Evolutionary conservation across 1,140 invertebrate species (phyloP).

Genomic region (Zaprionus camerounensis): DNA sequence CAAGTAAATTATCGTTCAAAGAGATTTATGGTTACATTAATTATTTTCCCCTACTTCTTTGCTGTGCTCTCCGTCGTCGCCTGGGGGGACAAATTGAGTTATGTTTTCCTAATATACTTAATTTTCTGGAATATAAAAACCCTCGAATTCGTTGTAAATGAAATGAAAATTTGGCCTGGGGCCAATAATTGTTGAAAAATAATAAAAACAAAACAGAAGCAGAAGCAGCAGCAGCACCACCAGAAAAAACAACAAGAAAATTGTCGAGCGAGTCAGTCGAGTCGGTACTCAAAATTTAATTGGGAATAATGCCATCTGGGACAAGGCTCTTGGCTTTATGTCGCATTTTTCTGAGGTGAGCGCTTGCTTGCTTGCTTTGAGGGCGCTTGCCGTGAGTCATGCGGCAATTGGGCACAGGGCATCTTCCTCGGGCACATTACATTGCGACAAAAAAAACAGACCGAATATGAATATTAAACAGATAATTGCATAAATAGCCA

Average conservation of each 20-base stretch:
- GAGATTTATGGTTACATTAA: conserved; percentile 28
- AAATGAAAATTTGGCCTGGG: conserved; percentile 27
- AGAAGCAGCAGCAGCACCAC: background rate
- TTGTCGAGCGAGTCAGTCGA: conserved; percentile 3
- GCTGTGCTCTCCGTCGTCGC: background rate
- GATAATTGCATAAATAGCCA: conserved; percentile 7
- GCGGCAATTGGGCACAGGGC: conserved; percentile 9
- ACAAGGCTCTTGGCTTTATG: conserved; percentile 37
- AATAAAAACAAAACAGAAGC: conserved; percentile 17
- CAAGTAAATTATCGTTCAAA: conserved; percentile 26
- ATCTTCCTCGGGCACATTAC: background rate
- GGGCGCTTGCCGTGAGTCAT: conserved; percentile 29
- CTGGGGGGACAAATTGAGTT: conserved; percentile 26
- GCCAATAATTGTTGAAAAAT: conserved; percentile 49
- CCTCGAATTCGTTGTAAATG: conserved; percentile 17
- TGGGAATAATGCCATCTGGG: conserved; percentile 46
- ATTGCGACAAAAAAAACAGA: background rate
- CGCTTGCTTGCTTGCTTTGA: background rate
- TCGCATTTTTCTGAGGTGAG: conserved; percentile 10
- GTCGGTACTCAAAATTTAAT: conserved; percentile 37
- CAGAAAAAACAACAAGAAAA: conserved; percentile 2
- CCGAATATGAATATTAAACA: conserved; percentile 3
- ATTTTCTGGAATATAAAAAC: conserved; percentile 35
- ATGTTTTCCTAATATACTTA: conserved; percentile 24
- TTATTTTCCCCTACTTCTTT: conserved; percentile 9